Percentiles rank a stretch among this genome's conserved stretches.
These are phyloP conservation scores for Orestias chungarensis DNA, from an alignment of 2,797 vertebrate species.

Conservation along the genomic window DNA sequence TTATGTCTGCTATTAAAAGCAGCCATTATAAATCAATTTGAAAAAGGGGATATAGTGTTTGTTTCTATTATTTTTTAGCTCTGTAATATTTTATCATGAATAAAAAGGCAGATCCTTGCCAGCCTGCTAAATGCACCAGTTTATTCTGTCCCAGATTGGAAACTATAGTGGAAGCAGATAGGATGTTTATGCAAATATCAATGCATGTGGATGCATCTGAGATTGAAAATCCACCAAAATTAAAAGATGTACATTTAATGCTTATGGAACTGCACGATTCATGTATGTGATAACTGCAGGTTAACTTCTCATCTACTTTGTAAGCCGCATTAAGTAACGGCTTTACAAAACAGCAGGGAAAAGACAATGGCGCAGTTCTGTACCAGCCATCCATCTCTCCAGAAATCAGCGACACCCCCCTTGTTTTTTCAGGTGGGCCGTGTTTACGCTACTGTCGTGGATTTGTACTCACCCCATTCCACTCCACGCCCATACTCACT, in stretches of 20 bases:
- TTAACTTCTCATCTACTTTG: too few relatives aligned
- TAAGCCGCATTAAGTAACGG: neutral
- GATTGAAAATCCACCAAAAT: too few relatives aligned
- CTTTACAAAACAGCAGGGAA: neutral
- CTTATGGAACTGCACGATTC: too few relatives aligned
- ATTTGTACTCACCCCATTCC: slow-evolving; percentile 98
- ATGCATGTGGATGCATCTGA: too few relatives aligned
- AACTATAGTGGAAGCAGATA: neutral
- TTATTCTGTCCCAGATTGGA: neutral
- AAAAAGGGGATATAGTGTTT: neutral
- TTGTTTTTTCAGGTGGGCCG: slow-evolving; percentile 47
- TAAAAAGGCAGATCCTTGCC: neutral
- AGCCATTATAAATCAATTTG: neutral
- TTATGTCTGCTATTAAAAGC: neutral
- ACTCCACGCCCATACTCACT: slow-evolving; percentile 97
- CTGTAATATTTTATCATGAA: too few relatives aligned
- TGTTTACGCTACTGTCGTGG: slow-evolving; percentile 71
- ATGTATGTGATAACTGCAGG: neutral
- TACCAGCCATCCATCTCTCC: slow-evolving; percentile 47
- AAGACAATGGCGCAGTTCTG: slow-evolving; percentile 9
- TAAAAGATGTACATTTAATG: too few relatives aligned
- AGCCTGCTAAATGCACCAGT: neutral
- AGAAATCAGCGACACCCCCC: slow-evolving; percentile 10
- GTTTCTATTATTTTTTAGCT: neutral
- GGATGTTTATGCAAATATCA: too few relatives aligned